Conservation (phyloP, 2,888 invertebrate genomes). For the Druceiella hillmani region DNA sequence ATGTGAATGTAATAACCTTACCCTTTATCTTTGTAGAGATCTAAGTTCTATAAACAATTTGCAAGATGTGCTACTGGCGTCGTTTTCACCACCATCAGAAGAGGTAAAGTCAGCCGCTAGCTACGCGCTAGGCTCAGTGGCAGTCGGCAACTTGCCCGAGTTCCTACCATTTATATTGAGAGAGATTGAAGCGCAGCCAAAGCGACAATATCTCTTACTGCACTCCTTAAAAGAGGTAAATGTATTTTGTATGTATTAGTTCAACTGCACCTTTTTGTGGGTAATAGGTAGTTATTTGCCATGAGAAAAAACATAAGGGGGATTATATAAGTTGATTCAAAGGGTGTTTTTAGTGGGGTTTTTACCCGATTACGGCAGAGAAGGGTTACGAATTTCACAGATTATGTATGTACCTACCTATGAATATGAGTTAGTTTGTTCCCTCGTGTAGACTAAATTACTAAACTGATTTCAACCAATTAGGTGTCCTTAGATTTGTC, state of each 20-base stretch:
- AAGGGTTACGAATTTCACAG: too few species aligned
- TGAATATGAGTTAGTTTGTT: too few species aligned
- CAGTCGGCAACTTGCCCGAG: slow-evolving; percentile 89
- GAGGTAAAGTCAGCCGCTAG: slow-evolving; percentile 98
- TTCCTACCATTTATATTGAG: slow-evolving; percentile 92
- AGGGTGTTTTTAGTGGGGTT: too few species aligned
- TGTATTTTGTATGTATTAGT: slow-evolving; percentile 6
- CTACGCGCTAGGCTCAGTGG: slow-evolving; percentile 92
- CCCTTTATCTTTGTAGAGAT: slow-evolving; percentile 51
- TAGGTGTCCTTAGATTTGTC: too few species aligned
- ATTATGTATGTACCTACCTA: too few species aligned
- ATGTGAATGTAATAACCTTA: too few species aligned
- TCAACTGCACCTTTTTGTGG: slow-evolving; percentile 1
- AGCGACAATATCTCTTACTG: slow-evolving; percentile 89
- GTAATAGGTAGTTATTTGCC: too few species aligned
- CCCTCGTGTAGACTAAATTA: too few species aligned
- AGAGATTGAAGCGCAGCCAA: slow-evolving; percentile 92
- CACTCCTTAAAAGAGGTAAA: slow-evolving; percentile 95
- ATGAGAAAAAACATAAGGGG: too few species aligned
- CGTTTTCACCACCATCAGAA: slow-evolving; percentile 88
- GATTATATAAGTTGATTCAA: too few species aligned
- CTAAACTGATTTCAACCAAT: too few species aligned
- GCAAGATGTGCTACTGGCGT: slow-evolving; percentile 74
- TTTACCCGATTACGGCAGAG: too few species aligned
- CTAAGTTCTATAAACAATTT: slow-evolving; percentile 69